Conservation (phyloP, 2,888 invertebrate species). For the Leptarthrus brevirostris region DNA sequence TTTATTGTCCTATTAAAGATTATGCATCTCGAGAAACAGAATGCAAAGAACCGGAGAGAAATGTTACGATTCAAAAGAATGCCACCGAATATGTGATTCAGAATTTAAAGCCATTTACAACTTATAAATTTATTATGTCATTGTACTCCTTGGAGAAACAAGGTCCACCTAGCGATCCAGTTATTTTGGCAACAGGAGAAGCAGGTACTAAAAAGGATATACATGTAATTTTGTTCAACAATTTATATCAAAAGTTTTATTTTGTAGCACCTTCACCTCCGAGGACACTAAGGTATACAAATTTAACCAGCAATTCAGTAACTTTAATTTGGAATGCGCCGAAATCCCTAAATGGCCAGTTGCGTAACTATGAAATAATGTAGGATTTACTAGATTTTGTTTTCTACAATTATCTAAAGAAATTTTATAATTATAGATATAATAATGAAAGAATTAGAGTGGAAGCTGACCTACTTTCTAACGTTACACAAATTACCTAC, state of each 20-base stretch:
- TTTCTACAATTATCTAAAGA: not conserved
- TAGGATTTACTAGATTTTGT: slow-evolving; percentile 63
- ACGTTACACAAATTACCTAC: slow-evolving; percentile 55
- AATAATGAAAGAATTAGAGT: slow-evolving; percentile 49
- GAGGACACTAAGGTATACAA: slow-evolving; percentile 67
- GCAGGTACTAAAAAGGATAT: slow-evolving; percentile 69
- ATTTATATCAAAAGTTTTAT: slow-evolving; percentile 5
- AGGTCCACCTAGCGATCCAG: slow-evolving; percentile 70
- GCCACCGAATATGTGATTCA: slow-evolving; percentile 69
- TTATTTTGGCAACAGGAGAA: slow-evolving; percentile 77
- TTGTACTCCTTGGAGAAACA: slow-evolving; percentile 71
- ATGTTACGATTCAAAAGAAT: slow-evolving; percentile 56
- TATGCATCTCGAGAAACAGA: not conserved
- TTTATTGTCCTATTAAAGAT: slow-evolving; percentile 76
- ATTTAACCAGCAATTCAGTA: slow-evolving; percentile 72
- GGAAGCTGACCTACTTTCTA: slow-evolving; percentile 31
- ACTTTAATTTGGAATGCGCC: slow-evolving; percentile 77
- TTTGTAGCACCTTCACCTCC: slow-evolving; percentile 71
- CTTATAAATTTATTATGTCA: slow-evolving; percentile 77
- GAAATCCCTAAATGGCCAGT: slow-evolving; percentile 76
- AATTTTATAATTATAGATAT: slow-evolving; percentile 36
- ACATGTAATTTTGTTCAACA: slow-evolving; percentile 7
- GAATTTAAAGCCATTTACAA: slow-evolving; percentile 78
- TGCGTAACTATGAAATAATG: slow-evolving; percentile 75
- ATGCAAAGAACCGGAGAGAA: slow-evolving; percentile 68